Percentiles rank a stretch among this genome's conserved stretches.
phyloP scores from a whole-genome alignment of 2,888 invertebrate genomes.

The Sphaerophoria taeniata region DNA sequence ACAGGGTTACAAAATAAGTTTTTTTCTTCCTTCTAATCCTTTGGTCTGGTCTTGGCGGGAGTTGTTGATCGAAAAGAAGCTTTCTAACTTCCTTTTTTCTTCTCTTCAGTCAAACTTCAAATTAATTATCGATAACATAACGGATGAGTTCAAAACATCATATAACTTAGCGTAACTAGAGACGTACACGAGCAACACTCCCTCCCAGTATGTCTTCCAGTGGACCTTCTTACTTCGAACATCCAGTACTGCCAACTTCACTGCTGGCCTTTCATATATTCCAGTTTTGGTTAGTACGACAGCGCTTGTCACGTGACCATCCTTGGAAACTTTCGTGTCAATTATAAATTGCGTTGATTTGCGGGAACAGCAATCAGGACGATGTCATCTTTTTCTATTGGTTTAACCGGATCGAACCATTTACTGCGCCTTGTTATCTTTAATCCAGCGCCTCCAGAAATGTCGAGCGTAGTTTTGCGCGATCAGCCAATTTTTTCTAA shows the following conservation, averaged over 20 bases:
- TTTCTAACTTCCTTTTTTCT: too few species aligned
- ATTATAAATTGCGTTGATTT: conserved; percentile 52
- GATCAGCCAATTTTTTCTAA: not conserved
- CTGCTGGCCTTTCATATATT: conserved; percentile 14
- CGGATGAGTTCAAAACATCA: too few species aligned
- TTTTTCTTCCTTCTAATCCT: too few species aligned
- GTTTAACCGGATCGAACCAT: conserved; percentile 8
- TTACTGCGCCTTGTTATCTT: too few species aligned
- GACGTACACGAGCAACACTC: not conserved
- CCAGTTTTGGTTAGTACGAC: not conserved
- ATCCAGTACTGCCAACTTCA: conserved; percentile 12
- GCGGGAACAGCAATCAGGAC: conserved; percentile 58
- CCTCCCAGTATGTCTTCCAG: conserved; percentile 9
- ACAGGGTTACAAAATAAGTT: too few species aligned
- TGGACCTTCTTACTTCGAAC: not conserved
- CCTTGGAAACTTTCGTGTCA: conserved; percentile 43
- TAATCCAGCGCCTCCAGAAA: conserved; percentile 66
- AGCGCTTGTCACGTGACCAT: conserved; percentile 14
- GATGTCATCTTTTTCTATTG: conserved; percentile 52
- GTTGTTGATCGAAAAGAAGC: too few species aligned
- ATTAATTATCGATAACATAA: too few species aligned
- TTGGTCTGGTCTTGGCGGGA: too few species aligned
- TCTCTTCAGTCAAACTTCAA: too few species aligned
- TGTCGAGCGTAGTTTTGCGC: conserved; percentile 46
- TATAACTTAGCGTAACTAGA: too few species aligned